Conservation (phyloP, 1,140 invertebrate genomes). For the Ceratoteleas bidentatus region DNA sequence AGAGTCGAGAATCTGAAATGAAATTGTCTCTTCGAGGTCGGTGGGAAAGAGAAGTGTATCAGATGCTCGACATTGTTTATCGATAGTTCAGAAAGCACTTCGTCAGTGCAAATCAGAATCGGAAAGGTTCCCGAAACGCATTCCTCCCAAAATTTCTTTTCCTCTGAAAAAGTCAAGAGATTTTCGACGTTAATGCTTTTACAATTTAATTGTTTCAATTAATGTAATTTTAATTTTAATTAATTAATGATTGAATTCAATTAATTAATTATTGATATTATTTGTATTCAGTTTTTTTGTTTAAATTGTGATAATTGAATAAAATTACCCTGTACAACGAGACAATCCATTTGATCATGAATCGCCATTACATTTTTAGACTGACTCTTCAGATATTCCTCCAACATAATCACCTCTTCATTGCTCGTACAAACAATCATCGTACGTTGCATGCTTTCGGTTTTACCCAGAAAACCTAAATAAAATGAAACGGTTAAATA, state of each 20-base stretch:
- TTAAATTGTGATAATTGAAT: too few relatives aligned
- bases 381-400: conserved; percentile 61
- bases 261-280: too few relatives aligned
- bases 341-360: conserved; percentile 68
- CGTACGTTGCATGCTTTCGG: conserved; percentile 36
- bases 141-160: conserved; percentile 69
- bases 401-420: conserved; percentile 70
- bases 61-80: conserved; percentile 75
- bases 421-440: conserved; percentile 36
- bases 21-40: conserved; percentile 73
- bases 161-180: conserved; percentile 48
- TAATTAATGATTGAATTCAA: too few relatives aligned
- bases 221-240: too few relatives aligned
- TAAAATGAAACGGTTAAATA: conserved; percentile 2
- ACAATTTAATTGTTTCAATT: too few relatives aligned
- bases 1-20: conserved; percentile 76
- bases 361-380: conserved; percentile 63
- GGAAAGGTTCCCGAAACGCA: conserved; percentile 70
- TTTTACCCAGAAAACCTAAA: conserved; percentile 65
- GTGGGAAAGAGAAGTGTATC: conserved; percentile 76
- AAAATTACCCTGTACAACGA: conserved; percentile 60
- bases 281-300: too few relatives aligned
- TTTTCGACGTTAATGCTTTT: too few relatives aligned
- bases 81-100: conserved; percentile 71
- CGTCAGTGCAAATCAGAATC: conserved; percentile 77